These are phyloP conservation scores for Lottia scabra DNA, from an alignment of 2,888 invertebrate genomes.

Conservation along the genomic window DNA sequence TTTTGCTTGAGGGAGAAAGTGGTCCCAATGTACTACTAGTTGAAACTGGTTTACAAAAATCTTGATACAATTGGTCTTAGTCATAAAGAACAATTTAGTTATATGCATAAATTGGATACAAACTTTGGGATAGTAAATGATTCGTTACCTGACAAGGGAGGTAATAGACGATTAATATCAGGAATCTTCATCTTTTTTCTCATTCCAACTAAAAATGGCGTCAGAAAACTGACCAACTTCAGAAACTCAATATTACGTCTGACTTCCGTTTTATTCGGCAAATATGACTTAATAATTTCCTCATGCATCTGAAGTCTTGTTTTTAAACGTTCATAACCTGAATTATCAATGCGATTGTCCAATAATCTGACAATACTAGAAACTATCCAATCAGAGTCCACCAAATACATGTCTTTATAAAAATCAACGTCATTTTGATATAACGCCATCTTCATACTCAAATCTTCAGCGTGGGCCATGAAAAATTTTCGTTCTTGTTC, in stretches of 20 bases:
- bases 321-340: constrained; percentile 65
- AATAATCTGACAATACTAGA: constrained; percentile 57
- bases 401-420: constrained; percentile 59
- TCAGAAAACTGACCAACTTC: constrained; percentile 65
- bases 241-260: constrained; percentile 59
- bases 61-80: too few relatives aligned
- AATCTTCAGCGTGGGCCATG: constrained; percentile 60
- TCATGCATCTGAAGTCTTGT: constrained; percentile 66
- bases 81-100: too few relatives aligned
- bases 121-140: background rate
- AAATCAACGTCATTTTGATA: constrained; percentile 54
- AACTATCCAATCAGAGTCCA: constrained; percentile 62
- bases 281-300: constrained; percentile 56
- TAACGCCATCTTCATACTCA: constrained; percentile 63
- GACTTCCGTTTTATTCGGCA: constrained; percentile 59
- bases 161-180: constrained; percentile 56
- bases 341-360: constrained; percentile 61
- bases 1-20: too few relatives aligned
- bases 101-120: too few relatives aligned
- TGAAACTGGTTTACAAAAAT: too few relatives aligned
- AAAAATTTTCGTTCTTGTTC: constrained; percentile 63
- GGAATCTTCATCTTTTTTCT: constrained; percentile 68
- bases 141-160: constrained; percentile 58
- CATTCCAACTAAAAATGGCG: constrained; percentile 67
- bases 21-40: too few relatives aligned